Evolutionary conservation across 2,888 invertebrate genomes (phyloP).

Genomic region (Nomada fucata): DNA sequence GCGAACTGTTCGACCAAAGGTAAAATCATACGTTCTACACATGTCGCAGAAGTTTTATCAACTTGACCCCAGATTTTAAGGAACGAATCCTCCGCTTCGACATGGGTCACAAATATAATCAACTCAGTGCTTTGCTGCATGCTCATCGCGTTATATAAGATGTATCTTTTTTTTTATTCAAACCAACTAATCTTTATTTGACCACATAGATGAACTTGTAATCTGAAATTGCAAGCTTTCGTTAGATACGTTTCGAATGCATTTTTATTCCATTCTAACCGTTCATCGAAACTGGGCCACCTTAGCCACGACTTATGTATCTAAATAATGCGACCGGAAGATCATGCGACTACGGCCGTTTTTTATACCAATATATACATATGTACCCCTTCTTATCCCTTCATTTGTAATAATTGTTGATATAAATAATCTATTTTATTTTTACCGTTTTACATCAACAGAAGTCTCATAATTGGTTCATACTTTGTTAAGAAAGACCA

Average conservation of each 20-base stretch:
- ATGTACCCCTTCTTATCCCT: not conserved
- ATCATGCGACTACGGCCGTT: not conserved
- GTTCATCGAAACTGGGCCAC: slow-evolving; percentile 51
- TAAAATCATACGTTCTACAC: slow-evolving; percentile 85
- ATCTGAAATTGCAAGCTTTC: slow-evolving; percentile 39
- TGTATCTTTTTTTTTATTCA: slow-evolving; percentile 5
- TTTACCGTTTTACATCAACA: slow-evolving; percentile 23
- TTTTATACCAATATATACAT: slow-evolving; percentile 2
- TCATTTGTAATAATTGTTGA: not conserved
- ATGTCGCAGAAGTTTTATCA: slow-evolving; percentile 85
- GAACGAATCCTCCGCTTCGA: slow-evolving; percentile 89
- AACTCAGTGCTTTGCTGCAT: slow-evolving; percentile 49
- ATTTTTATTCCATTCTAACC: slow-evolving; percentile 36
- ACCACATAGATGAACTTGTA: slow-evolving; percentile 32
- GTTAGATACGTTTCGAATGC: not conserved
- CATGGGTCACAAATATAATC: slow-evolving; percentile 87
- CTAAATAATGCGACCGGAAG: slow-evolving; percentile 31
- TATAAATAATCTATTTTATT: slow-evolving; percentile 23
- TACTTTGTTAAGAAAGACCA: not conserved
- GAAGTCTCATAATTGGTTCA: slow-evolving; percentile 4
- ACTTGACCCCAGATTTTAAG: slow-evolving; percentile 90
- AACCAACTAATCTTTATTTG: not conserved
- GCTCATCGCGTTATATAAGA: slow-evolving; percentile 40
- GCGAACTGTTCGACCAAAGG: slow-evolving; percentile 83
- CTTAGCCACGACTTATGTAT: slow-evolving; percentile 9